Base-by-base conservation (phyloP, 2,888 invertebrate genomes). In the Saturnia pavonia region DNA sequence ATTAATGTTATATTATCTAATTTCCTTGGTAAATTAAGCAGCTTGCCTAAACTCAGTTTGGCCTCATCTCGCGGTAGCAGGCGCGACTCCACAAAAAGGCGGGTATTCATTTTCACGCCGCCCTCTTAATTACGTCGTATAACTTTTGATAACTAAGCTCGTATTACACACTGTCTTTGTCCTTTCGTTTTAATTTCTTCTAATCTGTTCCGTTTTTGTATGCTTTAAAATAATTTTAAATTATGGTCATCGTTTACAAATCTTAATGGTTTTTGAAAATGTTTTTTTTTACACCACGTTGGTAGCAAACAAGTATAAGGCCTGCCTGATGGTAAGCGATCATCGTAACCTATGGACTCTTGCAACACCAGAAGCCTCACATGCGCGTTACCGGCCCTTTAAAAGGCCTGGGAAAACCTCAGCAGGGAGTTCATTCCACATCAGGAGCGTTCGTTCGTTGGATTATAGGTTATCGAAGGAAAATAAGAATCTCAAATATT, bases 91-190 rank as follows among this genome's bases (percentile, higher is more conserved):
- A 51, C 85, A 85, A 83, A 88, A 87, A 86, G 81, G 81, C 73
- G 78, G 83, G 86, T 89, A 90, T 90, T 90, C 88, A 91, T 91
- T 91, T 88, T 84, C 87, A 77, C 80, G 77, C 83, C 79, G 77
- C 80, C 84, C 84, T 86, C 84, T 89, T n/a, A 90, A 90, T 91
- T 90, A 89, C 88, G 84, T 88, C 80, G 82, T 85, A 82, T 82
- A 90, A 89, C 86, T 91, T 91, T 89, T 74, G 78, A 80, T 78
- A 85, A 83, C 84, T 82, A 82, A 81, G 86, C 85, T 90, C 88
- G 74, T 81, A 80, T 90, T 90, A 90, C 90, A 85, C 81, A 86
- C 84, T 83, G 80, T 80, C 80, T 80, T 84, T 83, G 82, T 81
- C 84, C 84, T 85, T 84, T 84, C 85, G 85, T 85, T 78, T 78